phyloP scores from a whole-genome alignment of 2,113 vertebrate species.

The Peromyscus leucopus region DNA sequence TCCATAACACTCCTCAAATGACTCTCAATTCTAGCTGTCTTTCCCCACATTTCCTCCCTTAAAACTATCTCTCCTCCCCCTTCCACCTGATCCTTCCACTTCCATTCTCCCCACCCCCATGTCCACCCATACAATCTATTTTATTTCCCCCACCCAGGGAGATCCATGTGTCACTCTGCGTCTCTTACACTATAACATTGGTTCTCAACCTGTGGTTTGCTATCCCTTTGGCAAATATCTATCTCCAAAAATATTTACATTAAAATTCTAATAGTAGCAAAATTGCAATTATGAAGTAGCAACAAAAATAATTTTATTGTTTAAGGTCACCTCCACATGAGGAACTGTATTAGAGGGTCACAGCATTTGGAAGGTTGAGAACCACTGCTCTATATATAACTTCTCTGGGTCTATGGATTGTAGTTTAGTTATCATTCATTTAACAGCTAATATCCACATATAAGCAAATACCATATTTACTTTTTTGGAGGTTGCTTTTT shows the following conservation, averaged over 20 bases:
- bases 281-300: too few relatives aligned
- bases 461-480: background rate
- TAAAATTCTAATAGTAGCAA: background rate
- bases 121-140: background rate
- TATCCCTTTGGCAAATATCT: background rate
- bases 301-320: background rate
- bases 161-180: rapidly evolving
- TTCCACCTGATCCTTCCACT: background rate
- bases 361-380: too few relatives aligned
- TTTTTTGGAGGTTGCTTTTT: background rate
- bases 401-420: background rate
- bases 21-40: background rate
- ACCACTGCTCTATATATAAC: background rate
- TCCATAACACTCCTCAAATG: background rate
- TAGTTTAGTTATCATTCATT: background rate
- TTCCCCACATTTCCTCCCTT: background rate
- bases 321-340: background rate
- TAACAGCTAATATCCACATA: background rate
- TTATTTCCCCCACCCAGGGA: background rate
- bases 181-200: too few relatives aligned
- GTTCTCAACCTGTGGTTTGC: background rate
- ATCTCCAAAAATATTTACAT: background rate
- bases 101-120: background rate
- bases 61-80: background rate
- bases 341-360: background rate